These are phyloP conservation scores for Ctenochaetus hawaiiensis DNA, from an alignment of 2,797 vertebrate genomes.

Conservation along the genomic window DNA sequence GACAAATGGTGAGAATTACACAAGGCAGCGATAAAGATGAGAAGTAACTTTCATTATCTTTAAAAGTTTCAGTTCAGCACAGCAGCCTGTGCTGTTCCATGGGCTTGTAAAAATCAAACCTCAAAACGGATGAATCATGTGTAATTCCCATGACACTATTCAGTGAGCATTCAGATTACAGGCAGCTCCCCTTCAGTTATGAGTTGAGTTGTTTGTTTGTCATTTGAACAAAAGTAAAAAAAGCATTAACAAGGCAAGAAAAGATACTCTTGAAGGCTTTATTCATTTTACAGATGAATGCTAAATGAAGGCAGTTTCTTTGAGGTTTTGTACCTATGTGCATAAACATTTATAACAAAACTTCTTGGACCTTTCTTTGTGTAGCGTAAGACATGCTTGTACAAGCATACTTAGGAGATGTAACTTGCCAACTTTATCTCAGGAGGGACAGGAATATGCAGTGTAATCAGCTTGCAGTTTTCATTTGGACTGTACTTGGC, in stretches of 20 bases:
- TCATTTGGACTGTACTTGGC: background rate
- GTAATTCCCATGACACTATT: constrained; percentile 34
- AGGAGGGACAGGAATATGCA: background rate
- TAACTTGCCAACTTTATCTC: background rate
- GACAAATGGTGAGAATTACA: background rate
- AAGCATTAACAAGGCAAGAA: background rate
- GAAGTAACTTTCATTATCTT: constrained; percentile 6
- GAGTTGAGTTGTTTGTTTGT: constrained; percentile 12
- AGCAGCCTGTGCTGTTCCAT: background rate
- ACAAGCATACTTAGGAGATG: background rate
- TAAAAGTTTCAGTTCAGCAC: constrained; percentile 1
- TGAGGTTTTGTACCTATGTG: background rate
- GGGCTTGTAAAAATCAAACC: constrained; percentile 22
- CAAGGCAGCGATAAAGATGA: background rate
- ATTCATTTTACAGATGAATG: background rate
- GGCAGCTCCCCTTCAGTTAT: constrained; percentile 9
- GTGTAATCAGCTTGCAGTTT: background rate
- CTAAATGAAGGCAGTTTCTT: background rate
- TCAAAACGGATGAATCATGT: constrained; percentile 15
- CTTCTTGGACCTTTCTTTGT: background rate
- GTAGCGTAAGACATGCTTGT: background rate
- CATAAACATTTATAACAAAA: background rate
- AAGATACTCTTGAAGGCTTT: background rate
- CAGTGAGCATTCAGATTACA: constrained; percentile 16
- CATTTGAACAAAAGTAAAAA: constrained; percentile 3